Conservation (phyloP, 2,797 vertebrate species). For the Gouania willdenowi region DNA sequence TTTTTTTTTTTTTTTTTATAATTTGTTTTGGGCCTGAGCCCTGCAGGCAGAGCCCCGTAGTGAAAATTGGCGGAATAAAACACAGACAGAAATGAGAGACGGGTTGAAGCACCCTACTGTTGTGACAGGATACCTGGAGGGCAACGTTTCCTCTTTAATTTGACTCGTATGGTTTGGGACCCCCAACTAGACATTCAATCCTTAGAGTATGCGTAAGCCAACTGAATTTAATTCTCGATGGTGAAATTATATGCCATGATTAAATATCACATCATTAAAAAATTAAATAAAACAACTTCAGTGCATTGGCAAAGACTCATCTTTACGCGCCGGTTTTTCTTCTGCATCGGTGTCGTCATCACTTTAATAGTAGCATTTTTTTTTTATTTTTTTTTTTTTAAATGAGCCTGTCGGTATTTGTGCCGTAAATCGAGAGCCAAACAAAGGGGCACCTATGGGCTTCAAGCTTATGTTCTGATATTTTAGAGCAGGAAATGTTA, state of each 20-base stretch:
- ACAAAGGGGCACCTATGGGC: constrained; percentile 64
- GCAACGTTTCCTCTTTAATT: constrained; percentile 71
- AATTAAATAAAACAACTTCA: constrained; percentile 29
- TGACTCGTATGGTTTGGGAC: constrained; percentile 69
- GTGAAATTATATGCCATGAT: constrained; percentile 62
- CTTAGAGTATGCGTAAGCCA: constrained; percentile 50
- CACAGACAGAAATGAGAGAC: constrained; percentile 61
- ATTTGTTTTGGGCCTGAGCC: constrained; percentile 36
- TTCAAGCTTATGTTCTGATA: constrained; percentile 58
- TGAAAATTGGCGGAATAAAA: constrained; percentile 68
- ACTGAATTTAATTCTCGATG: constrained; percentile 63
- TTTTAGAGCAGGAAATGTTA: constrained; percentile 64
- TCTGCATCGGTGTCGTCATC: constrained; percentile 47
- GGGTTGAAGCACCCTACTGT: constrained; percentile 57
- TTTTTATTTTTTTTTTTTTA: no score
- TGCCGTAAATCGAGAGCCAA: constrained; percentile 29
- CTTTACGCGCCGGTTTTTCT: constrained; percentile 52
- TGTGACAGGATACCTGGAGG: constrained; percentile 72
- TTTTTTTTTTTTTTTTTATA: no score
- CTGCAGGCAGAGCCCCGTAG: constrained; percentile 40
- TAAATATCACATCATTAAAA: constrained; percentile 56
- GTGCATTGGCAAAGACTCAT: constrained; percentile 39
- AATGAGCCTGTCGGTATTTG: constrained; percentile 47
- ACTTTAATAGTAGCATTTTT: constrained; percentile 62
- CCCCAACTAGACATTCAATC: constrained; percentile 60